Percentiles rank a stretch among this genome's conserved stretches.
These are phyloP conservation scores for Mormyrus iriodes DNA, from an alignment of 2,113 vertebrate genomes.

Conservation along the genomic window DNA sequence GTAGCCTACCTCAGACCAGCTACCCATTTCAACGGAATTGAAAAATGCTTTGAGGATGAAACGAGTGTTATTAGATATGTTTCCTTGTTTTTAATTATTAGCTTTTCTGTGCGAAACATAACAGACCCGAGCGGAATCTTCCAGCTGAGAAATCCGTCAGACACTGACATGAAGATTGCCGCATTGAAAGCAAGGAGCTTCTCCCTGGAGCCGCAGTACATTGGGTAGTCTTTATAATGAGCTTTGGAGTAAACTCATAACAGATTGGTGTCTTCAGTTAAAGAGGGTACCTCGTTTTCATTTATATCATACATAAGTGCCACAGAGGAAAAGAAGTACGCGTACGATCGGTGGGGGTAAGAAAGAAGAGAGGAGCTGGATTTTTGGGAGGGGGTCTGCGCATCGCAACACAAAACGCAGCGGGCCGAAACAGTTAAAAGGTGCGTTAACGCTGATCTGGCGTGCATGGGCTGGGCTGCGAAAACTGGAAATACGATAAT, in stretches of 20 bases:
- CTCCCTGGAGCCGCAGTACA: background rate
- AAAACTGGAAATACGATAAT: background rate
- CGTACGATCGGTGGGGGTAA: background rate
- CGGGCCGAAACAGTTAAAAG: background rate
- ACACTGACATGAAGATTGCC: background rate
- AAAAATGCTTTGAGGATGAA: background rate
- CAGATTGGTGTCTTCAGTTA: background rate
- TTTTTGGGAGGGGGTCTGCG: conserved; percentile 6
- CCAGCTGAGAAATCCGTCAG: background rate
- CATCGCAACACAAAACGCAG: background rate
- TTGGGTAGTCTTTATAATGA: background rate
- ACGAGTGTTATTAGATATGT: background rate
- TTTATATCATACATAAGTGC: background rate
- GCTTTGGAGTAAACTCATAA: background rate
- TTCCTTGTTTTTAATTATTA: background rate
- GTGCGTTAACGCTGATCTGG: background rate
- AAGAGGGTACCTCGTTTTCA: background rate
- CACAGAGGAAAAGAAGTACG: background rate
- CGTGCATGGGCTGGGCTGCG: background rate
- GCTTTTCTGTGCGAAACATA: background rate
- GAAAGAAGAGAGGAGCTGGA: background rate
- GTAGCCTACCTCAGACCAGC: background rate
- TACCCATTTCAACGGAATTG: background rate
- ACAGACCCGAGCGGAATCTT: background rate
- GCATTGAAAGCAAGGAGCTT: conserved; percentile 5